Evolutionary conservation across 2,888 invertebrate species (phyloP), one percentile per base, ranked within the genome.

Genomic region (Tetragonisca angustula): DNA sequence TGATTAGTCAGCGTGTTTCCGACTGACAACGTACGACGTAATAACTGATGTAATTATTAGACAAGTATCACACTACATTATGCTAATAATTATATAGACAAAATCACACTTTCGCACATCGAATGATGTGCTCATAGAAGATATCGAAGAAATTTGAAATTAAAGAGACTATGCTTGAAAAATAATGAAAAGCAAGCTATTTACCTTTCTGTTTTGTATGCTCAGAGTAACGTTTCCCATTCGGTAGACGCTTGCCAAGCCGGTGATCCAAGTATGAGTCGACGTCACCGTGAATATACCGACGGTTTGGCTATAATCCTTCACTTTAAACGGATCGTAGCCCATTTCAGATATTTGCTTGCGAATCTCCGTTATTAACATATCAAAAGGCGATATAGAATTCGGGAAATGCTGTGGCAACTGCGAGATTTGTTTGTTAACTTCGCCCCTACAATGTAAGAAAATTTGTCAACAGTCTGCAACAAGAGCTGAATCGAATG

Each of bases 321-420:
- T 96, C 17, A 98, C 93, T 92, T 95, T 95, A 88, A 96, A 97
- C 0, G 98, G 98, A 94, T 98, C 98, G 91, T 96, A 96, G 2
- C 96, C 95, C 94, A 96, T 95, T 36, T 95, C 93, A 2, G 96
- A 95, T 0, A 98, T 97, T 91, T 96, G 96, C 88, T 96, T 97
- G 17, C 98, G 95, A 0, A 96, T 96, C 91, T 97, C 97, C 0
- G 97, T 96, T 62, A 98, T 96, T 4, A 97, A 96, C 96, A 97
- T 97, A 92, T 98, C 98, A 81, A 98, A 95, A 0, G 98, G 98
- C 21, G 98, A 97, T 89, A 98, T 97, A 0, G 98, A 98, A 93
- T 98, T 98, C 0, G 98, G 97, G 91, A 98, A 97, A 79, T 96
- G 96, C 91, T 97, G 96, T 21, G 97, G 96, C 21, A 97, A 92